A percentile compares a stretch with the other conserved stretches of the same genome.
phyloP scores from a whole-genome alignment of 2,888 invertebrate species.

The Lycocerus yunnanus region DNA sequence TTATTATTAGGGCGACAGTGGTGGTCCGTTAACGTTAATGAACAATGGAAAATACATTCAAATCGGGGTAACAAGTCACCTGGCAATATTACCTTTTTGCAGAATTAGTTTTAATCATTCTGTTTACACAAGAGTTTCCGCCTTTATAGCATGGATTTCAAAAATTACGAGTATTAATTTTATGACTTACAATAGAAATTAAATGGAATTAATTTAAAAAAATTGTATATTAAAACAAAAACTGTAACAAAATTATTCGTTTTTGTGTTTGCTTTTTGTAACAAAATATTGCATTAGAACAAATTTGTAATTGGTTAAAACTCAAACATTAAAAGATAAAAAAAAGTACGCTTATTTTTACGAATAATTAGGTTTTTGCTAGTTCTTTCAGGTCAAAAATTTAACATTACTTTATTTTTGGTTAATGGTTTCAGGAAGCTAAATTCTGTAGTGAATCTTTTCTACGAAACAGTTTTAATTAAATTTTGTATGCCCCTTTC shows the following conservation, averaged over 20 bases:
- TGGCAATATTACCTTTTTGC: conserved; percentile 50
- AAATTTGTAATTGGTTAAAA: not conserved
- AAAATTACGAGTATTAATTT: conserved; percentile 49
- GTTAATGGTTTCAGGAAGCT: not conserved
- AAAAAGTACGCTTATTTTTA: too few species aligned
- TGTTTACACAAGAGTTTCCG: conserved; percentile 50
- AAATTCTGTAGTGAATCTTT: not conserved
- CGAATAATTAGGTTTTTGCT: not conserved
- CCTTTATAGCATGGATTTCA: conserved; percentile 50
- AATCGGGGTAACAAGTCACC: conserved; percentile 52
- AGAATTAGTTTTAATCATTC: conserved; percentile 51
- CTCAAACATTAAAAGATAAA: not conserved
- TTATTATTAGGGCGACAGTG: conserved; percentile 51
- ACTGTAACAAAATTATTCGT: not conserved
- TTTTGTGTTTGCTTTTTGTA: not conserved
- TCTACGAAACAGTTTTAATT: not conserved
- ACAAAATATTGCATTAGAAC: not conserved
- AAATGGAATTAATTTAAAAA: not conserved
- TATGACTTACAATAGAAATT: conserved; percentile 39
- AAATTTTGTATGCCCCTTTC: not conserved
- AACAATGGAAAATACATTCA: conserved; percentile 44
- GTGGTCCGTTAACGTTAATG: conserved; percentile 49
- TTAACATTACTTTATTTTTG: conserved; percentile 5
- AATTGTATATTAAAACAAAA: not conserved
- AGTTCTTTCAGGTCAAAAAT: not conserved